These are phyloP conservation scores for Galerucella nymphaeae DNA, from an alignment of 2,888 invertebrate genomes.

Conservation along the genomic window DNA sequence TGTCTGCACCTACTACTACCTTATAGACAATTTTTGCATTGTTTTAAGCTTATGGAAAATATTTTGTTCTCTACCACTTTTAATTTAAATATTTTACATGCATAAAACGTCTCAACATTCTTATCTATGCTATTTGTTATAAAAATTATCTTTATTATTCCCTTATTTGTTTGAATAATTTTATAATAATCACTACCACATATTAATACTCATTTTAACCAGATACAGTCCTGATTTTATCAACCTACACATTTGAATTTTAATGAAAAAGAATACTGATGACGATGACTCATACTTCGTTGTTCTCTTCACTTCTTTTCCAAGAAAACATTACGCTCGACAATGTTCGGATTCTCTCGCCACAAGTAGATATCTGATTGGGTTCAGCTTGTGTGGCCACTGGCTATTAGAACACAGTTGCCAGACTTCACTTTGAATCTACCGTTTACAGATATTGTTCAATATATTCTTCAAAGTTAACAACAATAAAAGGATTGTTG, in stretches of 20 bases:
- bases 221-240: slow-evolving; percentile 21
- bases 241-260: slow-evolving; percentile 35
- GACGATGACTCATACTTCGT: slow-evolving; percentile 37
- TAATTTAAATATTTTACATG: too few species aligned
- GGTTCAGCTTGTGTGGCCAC: slow-evolving; percentile 39
- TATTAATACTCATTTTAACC: background rate
- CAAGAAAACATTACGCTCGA: slow-evolving; percentile 38
- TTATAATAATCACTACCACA: background rate
- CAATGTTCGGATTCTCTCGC: slow-evolving; percentile 32
- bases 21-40: too few species aligned
- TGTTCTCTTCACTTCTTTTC: slow-evolving; percentile 36
- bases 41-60: too few species aligned
- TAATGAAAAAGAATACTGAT: slow-evolving; percentile 33
- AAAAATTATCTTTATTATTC: background rate
- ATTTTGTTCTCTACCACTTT: too few species aligned
- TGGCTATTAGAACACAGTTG: slow-evolving; percentile 45
- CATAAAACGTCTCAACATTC: too few species aligned
- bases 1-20: too few species aligned
- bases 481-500: too few species aligned
- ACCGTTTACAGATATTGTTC: slow-evolving; percentile 29
- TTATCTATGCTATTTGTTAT: too few species aligned
- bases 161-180: background rate
- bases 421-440: background rate
- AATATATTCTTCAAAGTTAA: background rate
- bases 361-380: slow-evolving; percentile 31